Conservation (phyloP, 2,797 vertebrate species). For the Cyclura pinguis region DNA sequence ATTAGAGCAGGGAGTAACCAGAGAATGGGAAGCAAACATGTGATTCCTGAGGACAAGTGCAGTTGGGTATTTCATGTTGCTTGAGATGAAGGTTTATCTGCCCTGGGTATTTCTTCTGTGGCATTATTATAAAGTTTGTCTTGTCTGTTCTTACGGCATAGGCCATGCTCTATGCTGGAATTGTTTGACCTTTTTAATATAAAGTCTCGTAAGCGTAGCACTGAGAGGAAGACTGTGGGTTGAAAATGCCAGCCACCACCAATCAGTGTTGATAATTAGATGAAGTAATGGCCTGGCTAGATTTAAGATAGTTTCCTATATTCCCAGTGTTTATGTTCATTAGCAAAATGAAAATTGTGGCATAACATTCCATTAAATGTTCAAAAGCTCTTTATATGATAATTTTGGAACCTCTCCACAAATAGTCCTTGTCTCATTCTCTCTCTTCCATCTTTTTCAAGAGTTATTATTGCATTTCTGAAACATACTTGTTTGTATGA, state of each 20-base stretch:
- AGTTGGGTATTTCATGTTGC: neutral
- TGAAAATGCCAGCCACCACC: neutral
- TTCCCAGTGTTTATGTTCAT: too few relatives aligned
- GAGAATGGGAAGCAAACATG: constrained; percentile 71
- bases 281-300: neutral
- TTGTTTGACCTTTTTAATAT: neutral
- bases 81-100: neutral
- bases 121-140: neutral
- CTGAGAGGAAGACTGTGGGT: neutral
- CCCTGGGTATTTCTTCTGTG: neutral
- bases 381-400: neutral
- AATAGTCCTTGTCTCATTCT: neutral
- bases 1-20: constrained; percentile 67
- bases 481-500: neutral
- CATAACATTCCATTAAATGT: neutral
- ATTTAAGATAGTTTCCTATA: too few relatives aligned
- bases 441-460: neutral
- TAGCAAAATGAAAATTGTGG: too few relatives aligned
- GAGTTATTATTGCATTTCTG: neutral
- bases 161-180: neutral
- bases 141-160: neutral
- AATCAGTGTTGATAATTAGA: neutral
- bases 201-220: neutral
- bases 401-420: neutral
- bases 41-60: constrained; percentile 54